Base-by-base conservation (phyloP, 2,797 vertebrate species). In the Sebastes trivittatus region DNA sequence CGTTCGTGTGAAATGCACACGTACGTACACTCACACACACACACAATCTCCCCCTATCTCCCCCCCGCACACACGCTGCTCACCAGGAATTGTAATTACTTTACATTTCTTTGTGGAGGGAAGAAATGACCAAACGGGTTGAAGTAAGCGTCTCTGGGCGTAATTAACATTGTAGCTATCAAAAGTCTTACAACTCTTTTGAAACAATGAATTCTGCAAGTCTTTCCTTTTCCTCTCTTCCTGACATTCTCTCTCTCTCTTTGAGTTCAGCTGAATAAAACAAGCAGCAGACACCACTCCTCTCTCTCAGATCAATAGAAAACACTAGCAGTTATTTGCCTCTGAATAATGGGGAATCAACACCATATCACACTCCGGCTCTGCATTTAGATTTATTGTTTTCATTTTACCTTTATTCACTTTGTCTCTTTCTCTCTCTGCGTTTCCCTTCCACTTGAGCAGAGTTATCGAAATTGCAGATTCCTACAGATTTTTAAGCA, bases 151-250 rank as follows among this genome's bases (percentile, higher is more conserved):
- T 86, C 83, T 89, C 75, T 72, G 63, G 64, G 68, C 46, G 11
- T 91, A 91, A 92, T 93, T 92, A 93, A 86, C 82, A 89, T 63
- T 63, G 75, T 75, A 80, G 55, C 73, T 75, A 88, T 92, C 84
- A 88, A 88, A 91, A 52, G 76, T 77, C 49, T 75, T 11, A 34
- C n/a, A 66, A 74, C 34, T 77, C 77, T 58, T 78, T 82, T 56
- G n/a, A 82, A 77, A 78, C 75, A 86, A 72, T 77, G 55, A 75
- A 75, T 73, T 77, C 20, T 66, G 55, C 34, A 11, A 56, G 74
- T 32, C 29, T 61, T 54, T 32, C n/a, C 22, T 34, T 34, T 36
- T 36, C 22, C 20, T 36, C 23, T 74, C 23, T 70, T 30, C 59
- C 49, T 74, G 30, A 80, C 29, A 38, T 42, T 32, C 7, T 78